Evolutionary conservation across 1,140 invertebrate species (phyloP).

Genomic region (Berghia stephanieae): DNA sequence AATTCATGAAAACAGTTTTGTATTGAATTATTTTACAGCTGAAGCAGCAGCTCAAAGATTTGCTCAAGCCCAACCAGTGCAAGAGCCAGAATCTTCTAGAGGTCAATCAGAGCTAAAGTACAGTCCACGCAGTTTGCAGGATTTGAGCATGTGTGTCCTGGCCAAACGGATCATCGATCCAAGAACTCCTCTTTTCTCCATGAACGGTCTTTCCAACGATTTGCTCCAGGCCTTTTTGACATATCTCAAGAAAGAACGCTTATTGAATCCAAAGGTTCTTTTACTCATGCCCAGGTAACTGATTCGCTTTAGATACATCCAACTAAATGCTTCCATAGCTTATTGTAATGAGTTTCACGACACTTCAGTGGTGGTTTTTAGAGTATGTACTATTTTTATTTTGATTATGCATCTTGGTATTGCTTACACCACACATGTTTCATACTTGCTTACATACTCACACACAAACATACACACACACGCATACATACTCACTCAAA

Average conservation of each 20-base stretch:
- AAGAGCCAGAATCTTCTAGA: background rate
- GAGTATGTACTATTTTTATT: too few species aligned
- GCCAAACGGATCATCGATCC: slow-evolving; percentile 49
- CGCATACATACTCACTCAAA: too few species aligned
- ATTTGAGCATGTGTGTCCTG: slow-evolving; percentile 29
- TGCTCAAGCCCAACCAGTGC: background rate
- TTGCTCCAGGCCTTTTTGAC: slow-evolving; percentile 50
- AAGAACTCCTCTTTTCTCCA: slow-evolving; percentile 40
- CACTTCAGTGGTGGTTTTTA: too few species aligned
- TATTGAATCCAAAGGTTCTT: slow-evolving; percentile 54
- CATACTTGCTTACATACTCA: too few species aligned
- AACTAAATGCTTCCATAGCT: too few species aligned
- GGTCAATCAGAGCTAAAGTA: background rate
- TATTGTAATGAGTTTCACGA: too few species aligned
- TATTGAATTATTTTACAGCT: too few species aligned
- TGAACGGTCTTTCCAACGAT: slow-evolving; percentile 52
- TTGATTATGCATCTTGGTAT: too few species aligned
- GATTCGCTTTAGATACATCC: too few species aligned
- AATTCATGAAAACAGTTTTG: too few species aligned
- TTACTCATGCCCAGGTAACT: slow-evolving; percentile 37
- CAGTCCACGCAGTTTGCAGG: slow-evolving; percentile 15
- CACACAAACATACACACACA: too few species aligned
- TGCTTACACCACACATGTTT: too few species aligned
- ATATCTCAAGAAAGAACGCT: slow-evolving; percentile 54
- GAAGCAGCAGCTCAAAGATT: slow-evolving; percentile 26